Base-by-base conservation (phyloP, 2,113 vertebrate species). In the Thamnaconus septentrionalis region DNA sequence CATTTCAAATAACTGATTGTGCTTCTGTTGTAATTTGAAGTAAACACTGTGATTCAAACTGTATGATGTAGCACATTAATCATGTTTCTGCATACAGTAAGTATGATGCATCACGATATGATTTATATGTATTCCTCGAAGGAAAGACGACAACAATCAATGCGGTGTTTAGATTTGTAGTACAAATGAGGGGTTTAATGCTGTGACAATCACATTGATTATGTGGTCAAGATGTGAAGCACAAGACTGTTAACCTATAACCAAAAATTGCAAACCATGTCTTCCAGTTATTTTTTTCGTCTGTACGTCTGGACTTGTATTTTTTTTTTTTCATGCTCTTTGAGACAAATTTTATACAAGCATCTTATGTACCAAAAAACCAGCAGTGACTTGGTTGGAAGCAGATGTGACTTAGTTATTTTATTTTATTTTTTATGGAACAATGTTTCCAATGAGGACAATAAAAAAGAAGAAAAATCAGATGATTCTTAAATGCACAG, bases 341-440 rank as follows among this genome's bases (percentile, higher is more conserved):
- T 73, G 62, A 75, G 64, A 78, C 43, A 4, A 12, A 55, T 88
- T 85, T 83, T 81, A 67, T 89, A 85, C 78, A 53, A 64, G 12
- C 46, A 64, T 80, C 61, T 60, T 61, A 53, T 62, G 57, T 74
- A 69, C 52, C 76, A 8, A 70, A 50, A 59, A 57, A 74, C 11
- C 6, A 7, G 54, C 61, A 59, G 52, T 65, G 72, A 69, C 45
- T 71, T 64, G 9, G 53, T 77, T 61, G 62, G 65, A 78, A 61
- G 54, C 44, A 61, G 53, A 66, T 41, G 41, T 65, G 12, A 40
- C 53, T 66, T 4, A 39, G 40, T 39, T 18, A 53, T 53, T 5
- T 57, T 71, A 4, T 47, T 10, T 41, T 55, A 5, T 70, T 67
- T 76, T 79, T 59, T 6, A 72, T 79, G 60, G 62, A 71, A 45